Evolutionary conservation across 2,888 invertebrate genomes (phyloP), one percentile per base, ranked within the genome.

Genomic region (Ophraella communa): DNA sequence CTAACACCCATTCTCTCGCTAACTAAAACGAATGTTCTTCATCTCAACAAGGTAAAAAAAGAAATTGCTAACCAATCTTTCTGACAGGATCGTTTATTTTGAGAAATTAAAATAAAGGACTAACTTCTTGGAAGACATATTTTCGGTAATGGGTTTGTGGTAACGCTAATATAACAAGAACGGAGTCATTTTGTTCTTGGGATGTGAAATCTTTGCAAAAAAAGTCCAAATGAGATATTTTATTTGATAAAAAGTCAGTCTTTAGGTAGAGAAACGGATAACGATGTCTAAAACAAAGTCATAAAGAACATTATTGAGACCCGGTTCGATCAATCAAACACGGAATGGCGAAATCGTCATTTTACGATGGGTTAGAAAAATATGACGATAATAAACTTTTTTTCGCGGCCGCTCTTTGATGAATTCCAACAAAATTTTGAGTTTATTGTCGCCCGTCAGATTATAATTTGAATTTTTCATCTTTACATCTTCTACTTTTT

Each of bases 301-400:
- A 39, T 42, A 42, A 44, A 42, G 23, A 24, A 35, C 35, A 44
- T 27, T 55, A 55, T 45, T 57, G 57, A 57, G 33, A 21, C n/a
- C 11, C 33, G 1, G 44, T 57, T 47, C 47, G 47, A 57, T 57
- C 57, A 30, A 57, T 57, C 47, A 57, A 30, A 11, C 2, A 2
- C 8, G 30, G 11, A 30, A 57, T 18, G 33, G 47, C 14, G 56
- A 21, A 57, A 33, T 57, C 56, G 57, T 57, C 44, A 57, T 57
- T 57, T 57, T 57, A 57, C 47, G 45, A 47, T 42, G 55, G 14
- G 30, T 47, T 14, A 45, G 20, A 47, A 10, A 33, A 57, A 57
- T 57, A 47, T 57, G 47, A 33, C 45, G 57, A 57, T 47, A 57
- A 57, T 57, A 57, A 57, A 57, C 47, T 57, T 57, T 24, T n/a